These are phyloP conservation scores for Periophthalmodon schlosseri DNA, from an alignment of 2,113 vertebrate species.

Conservation along the genomic window DNA sequence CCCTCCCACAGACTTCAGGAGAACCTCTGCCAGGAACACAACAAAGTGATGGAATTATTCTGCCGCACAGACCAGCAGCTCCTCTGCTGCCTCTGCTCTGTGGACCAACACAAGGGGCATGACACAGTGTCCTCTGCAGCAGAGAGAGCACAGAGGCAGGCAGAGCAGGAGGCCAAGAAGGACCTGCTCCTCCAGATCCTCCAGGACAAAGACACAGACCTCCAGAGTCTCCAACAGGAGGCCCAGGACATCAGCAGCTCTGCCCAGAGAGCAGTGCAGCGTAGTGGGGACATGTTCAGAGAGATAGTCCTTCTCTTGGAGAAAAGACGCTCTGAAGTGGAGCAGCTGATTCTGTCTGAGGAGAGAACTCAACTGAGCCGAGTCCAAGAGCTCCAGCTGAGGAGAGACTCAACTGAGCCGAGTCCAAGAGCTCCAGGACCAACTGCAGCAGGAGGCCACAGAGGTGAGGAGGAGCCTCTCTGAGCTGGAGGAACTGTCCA, in stretches of 20 bases:
- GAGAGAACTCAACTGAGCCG: too few species aligned
- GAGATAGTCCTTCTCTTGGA: neutral
- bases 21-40: neutral
- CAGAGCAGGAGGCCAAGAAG: neutral
- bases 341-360: neutral
- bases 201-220: neutral
- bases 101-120: neutral
- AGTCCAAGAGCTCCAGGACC: neutral
- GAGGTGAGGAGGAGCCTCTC: neutral
- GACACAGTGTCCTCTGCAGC: neutral
- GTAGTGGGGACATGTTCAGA: neutral
- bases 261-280: neutral
- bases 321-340: neutral
- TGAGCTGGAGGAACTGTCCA: neutral
- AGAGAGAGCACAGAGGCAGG: neutral
- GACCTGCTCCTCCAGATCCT: neutral
- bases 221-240: slow-evolving; percentile 1
- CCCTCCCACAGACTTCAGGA: neutral
- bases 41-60: neutral
- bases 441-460: neutral
- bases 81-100: neutral
- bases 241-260: slow-evolving; percentile 5
- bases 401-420: neutral
- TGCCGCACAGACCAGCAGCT: neutral
- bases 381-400: too few species aligned